phyloP scores from a whole-genome alignment of 2,113 vertebrate genomes.

The Passer domesticus region DNA sequence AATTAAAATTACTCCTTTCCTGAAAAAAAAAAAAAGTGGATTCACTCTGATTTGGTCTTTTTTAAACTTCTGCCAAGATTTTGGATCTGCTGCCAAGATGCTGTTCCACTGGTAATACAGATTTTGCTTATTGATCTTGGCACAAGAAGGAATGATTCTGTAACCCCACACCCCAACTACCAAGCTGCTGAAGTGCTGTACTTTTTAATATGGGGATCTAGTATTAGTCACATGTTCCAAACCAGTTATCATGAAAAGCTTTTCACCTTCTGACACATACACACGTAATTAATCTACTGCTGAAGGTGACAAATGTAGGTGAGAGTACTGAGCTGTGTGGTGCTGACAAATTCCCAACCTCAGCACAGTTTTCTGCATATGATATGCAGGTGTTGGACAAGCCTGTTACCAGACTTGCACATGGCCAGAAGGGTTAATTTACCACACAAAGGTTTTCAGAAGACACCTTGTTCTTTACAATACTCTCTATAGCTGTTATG shows the following conservation, averaged over 20 bases:
- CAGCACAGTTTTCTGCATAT: neutral
- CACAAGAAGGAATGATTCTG: neutral
- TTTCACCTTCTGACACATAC: neutral
- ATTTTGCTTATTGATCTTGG: neutral
- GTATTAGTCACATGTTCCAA: neutral
- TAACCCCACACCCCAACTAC: neutral
- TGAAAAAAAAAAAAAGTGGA: neutral
- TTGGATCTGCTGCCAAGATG: neutral
- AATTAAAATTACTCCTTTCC: neutral
- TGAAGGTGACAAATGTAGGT: neutral
- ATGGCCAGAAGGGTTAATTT: neutral
- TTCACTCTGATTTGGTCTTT: neutral
- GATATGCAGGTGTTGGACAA: neutral
- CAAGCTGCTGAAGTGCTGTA: neutral
- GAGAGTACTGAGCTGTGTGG: neutral
- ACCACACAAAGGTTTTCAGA: neutral
- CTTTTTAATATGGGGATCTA: neutral
- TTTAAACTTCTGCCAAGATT: neutral
- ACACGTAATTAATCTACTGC: fast-evolving
- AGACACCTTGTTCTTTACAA: neutral
- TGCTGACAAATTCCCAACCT: neutral
- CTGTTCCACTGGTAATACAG: neutral
- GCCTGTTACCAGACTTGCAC: neutral
- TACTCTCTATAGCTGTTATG: fast-evolving
- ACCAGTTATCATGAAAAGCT: neutral